Base-by-base conservation (phyloP, 2,797 vertebrate species). In the Falco novaeseelandiae region DNA sequence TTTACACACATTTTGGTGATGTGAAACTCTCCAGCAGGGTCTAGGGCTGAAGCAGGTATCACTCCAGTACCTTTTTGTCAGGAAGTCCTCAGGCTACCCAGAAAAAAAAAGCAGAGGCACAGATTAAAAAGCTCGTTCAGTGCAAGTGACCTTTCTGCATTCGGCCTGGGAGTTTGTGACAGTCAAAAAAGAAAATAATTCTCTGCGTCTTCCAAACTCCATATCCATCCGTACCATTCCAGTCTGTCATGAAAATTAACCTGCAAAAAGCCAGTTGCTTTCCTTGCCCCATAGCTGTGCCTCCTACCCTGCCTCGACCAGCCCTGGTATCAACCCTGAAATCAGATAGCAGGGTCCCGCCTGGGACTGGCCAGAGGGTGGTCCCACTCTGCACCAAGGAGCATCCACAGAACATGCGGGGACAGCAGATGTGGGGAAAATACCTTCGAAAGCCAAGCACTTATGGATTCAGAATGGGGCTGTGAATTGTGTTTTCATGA, bases 291-390 rank as follows among this genome's bases (percentile, higher is more conserved):
- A 3, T 20, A 67, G 34, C 55, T 58, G 26, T 58, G 23, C 30
- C 23, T 66, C 26, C 46, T 30, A 6, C 32, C 48, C 71, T 87
- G 55, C 46, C 44, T 77, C 67, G 29, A 12, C 40, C 49, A 66
- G 8, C 26, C n/a, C 22, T 3, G 11, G 25, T 10, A 21, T 36
- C 72, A 87, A 34, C 29, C 30, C 22, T 51, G 65, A 52, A 26
- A 48, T 15, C 10, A 27, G 46, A 3, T 1, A 38, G 8, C 14
- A 40, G 57, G 46, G 44, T 71, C 61, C 44, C 0, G 0, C 2
- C 0, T 19, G 27, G 57, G 40, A 63, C 32, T 1, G 4, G 52
- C 2, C 14, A 21, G 51, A 38, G 32, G 30, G 21, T 49, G 57
- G 6, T 86, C 34, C 40, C 29, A 65, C 36, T 23, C 2, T 2